A percentile compares a stretch with the other conserved stretches of the same genome.
Evolutionary conservation across 2,797 vertebrate genomes (phyloP).

Genomic region (Australoheros facetus): DNA sequence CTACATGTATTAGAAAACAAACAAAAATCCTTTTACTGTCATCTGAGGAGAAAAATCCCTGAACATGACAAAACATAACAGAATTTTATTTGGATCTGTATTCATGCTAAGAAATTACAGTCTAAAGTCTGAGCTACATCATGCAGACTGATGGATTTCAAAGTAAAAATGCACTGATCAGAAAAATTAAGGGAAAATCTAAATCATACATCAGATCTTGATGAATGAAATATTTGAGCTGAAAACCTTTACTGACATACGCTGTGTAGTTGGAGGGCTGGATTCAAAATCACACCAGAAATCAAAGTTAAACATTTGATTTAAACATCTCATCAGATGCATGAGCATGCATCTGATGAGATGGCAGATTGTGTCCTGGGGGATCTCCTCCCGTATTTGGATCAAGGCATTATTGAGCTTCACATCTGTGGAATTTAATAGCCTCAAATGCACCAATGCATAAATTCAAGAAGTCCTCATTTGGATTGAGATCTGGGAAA

Average conservation of each 20-base stretch:
- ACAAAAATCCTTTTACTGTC: background rate
- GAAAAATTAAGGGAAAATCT: no score
- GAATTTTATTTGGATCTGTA: no score
- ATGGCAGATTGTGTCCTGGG: no score
- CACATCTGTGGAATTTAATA: fast-evolving
- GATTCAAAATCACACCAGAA: no score
- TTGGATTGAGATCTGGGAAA: background rate
- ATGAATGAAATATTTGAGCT: no score
- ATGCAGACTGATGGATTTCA: background rate
- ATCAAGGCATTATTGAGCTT: background rate
- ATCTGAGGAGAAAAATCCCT: background rate
- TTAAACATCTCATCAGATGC: no score
- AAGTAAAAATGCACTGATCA: background rate
- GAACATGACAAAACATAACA: background rate
- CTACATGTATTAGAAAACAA: background rate
- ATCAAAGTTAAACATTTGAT: no score
- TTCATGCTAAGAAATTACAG: background rate
- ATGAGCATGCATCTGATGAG: no score
- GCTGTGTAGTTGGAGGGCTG: no score
- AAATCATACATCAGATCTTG: no score
- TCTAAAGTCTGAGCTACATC: background rate
- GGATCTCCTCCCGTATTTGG: background rate
- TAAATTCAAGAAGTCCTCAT: background rate
- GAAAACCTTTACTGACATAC: no score
- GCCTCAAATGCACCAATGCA: background rate